Evolutionary conservation across 2,113 vertebrate genomes (phyloP).

Genomic region (Strix aluco): DNA sequence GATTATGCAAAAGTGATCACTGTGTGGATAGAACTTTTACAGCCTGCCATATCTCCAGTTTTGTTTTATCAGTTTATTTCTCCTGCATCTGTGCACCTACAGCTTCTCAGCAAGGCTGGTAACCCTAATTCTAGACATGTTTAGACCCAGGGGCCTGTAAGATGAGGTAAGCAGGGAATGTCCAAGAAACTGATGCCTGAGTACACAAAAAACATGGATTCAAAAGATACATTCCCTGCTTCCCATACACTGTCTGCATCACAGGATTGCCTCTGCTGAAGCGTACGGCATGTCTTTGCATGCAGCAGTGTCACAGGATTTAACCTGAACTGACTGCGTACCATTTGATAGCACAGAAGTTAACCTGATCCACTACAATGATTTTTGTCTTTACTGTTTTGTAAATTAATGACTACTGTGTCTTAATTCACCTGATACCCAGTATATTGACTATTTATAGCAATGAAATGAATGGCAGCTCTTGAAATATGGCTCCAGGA

Average conservation of each 20-base stretch:
- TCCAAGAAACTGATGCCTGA: background rate
- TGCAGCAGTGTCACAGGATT: background rate
- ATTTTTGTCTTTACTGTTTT: background rate
- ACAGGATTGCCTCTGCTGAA: background rate
- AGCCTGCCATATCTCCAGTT: background rate
- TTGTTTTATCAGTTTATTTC: background rate
- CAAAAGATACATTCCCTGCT: background rate
- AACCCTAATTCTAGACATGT: background rate
- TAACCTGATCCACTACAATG: background rate
- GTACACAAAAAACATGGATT: background rate
- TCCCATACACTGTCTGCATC: fast-evolving
- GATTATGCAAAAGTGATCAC: background rate
- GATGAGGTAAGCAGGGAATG: background rate
- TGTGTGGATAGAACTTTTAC: background rate
- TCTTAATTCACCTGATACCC: background rate
- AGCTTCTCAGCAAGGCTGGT: background rate
- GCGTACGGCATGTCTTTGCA: background rate
- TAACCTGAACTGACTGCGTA: background rate
- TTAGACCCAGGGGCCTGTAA: background rate
- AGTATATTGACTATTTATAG: background rate
- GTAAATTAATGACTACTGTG: background rate
- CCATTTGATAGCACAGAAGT: background rate
- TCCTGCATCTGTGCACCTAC: background rate
- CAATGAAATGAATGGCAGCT: background rate
- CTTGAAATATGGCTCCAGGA: background rate